Evolutionary conservation across 1,140 invertebrate species (phyloP).

Genomic region (Cephus cinctus): DNA sequence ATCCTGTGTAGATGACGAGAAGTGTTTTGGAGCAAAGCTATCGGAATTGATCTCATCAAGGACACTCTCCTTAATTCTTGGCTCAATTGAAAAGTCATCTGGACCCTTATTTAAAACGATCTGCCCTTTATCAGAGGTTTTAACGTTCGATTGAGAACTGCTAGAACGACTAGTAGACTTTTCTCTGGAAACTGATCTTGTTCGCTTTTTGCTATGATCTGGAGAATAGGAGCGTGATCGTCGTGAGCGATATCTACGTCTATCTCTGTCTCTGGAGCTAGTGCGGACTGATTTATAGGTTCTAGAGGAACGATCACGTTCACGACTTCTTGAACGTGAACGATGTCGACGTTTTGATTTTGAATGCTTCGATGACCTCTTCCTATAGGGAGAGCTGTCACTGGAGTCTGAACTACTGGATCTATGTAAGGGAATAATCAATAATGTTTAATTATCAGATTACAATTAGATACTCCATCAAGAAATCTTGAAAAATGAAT

Average conservation of each 20-base stretch:
- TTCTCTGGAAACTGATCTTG: constrained; percentile 46
- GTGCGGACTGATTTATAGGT: constrained; percentile 39
- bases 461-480: not conserved
- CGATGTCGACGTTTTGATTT: constrained; percentile 42
- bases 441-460: constrained; percentile 5
- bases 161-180: constrained; percentile 50
- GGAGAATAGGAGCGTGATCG: constrained; percentile 43
- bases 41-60: constrained; percentile 53
- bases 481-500: not conserved
- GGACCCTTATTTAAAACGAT: constrained; percentile 37
- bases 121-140: constrained; percentile 35
- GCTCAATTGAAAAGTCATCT: constrained; percentile 49
- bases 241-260: constrained; percentile 33
- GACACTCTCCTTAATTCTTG: constrained; percentile 37
- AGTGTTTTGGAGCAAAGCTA: constrained; percentile 48
- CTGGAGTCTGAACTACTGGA: constrained; percentile 47
- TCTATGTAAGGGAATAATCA: constrained; percentile 27
- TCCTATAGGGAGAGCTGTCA: constrained; percentile 42
- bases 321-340: constrained; percentile 46
- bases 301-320: constrained; percentile 35
- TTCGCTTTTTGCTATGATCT: constrained; percentile 36
- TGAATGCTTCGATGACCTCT: constrained; percentile 40
- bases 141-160: constrained; percentile 47
- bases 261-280: constrained; percentile 46
- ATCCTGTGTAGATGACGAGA: constrained; percentile 36